phyloP scores from a whole-genome alignment of 2,888 invertebrate genomes.

The Rotaria magnacalcarata region DNA sequence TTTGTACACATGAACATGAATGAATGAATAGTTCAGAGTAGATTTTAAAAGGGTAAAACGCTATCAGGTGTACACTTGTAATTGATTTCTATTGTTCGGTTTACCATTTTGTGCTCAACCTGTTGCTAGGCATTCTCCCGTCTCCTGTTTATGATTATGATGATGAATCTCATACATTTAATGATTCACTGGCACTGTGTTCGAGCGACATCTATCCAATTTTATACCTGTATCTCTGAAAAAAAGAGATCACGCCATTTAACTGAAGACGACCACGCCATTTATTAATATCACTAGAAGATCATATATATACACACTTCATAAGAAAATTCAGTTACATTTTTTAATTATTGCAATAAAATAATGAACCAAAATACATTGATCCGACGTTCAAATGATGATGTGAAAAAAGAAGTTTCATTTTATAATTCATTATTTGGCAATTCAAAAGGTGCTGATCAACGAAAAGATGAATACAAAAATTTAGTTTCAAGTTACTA shows the following conservation, averaged over 20 bases:
- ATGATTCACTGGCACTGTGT: background rate
- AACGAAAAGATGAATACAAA: slow-evolving; percentile 37
- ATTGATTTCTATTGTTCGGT: background rate
- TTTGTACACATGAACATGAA: too few relatives aligned
- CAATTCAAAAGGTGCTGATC: background rate
- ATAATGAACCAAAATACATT: background rate
- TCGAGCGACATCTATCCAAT: background rate
- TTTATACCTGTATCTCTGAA: background rate
- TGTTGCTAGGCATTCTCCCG: background rate
- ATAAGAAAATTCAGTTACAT: too few relatives aligned
- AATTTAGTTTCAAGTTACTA: slow-evolving; percentile 47
- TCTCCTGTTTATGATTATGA: too few relatives aligned
- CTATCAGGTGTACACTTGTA: background rate
- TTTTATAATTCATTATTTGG: background rate
- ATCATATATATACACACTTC: background rate
- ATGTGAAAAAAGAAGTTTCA: background rate
- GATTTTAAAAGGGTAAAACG: too few relatives aligned
- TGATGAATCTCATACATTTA: background rate
- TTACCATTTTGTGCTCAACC: background rate
- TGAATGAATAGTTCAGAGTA: too few relatives aligned
- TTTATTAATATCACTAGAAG: background rate
- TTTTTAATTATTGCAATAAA: too few relatives aligned
- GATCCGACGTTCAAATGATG: background rate
- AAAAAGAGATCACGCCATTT: background rate
- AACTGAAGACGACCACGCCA: background rate